Evolutionary conservation across 2,888 invertebrate genomes (phyloP), one percentile per base, ranked within the genome.

Genomic region (Lepidocyrtinus sp.): DNA sequence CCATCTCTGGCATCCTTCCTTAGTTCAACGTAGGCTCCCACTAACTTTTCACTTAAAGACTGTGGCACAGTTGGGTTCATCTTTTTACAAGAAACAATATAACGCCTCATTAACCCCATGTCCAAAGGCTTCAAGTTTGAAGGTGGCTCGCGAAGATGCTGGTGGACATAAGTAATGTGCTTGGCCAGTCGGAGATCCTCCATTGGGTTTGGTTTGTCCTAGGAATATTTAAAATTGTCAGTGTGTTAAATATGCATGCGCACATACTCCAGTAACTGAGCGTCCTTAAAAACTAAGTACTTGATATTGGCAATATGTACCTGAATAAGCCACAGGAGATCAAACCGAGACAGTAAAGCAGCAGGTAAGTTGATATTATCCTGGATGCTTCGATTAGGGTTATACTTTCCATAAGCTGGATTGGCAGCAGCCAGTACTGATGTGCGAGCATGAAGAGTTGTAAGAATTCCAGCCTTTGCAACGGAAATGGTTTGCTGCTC

Each of bases 91-190:
- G 98, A 91, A 67, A 94, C 92, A 75, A 99, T 94, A 89, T 99
- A 99, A 64, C 96, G 93, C 15, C 97, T 92, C 93, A 99, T 96
- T 0, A 98, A 92, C 73, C 93, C 93, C 97, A 98, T 98, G 87
- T 96, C 93, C 75, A 98, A 90, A 3, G 96, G 93, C 73, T 93
- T 90, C n/a, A 91, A 89, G 73, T 88, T 87, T 1, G 90, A 87
- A 1, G 95, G 94, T 12, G 99, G 99, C 89, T 99, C 97, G 75
- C 92, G 91, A 85, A 93, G 93, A 90, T 97, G 94, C 88, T 95
- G 95, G 89, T 99, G 99, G 46, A 99, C 99, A 89, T 96, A 98
- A 0, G 99, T 96, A 79, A 99, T 99, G 89, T 99, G 99, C 89
- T 97, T 94, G 12, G 99, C 99, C 77, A 99, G 90, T 91, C 91